These are phyloP conservation scores for Dusona sp. DNA, from an alignment of 2,888 invertebrate genomes.

Conservation along the genomic window DNA sequence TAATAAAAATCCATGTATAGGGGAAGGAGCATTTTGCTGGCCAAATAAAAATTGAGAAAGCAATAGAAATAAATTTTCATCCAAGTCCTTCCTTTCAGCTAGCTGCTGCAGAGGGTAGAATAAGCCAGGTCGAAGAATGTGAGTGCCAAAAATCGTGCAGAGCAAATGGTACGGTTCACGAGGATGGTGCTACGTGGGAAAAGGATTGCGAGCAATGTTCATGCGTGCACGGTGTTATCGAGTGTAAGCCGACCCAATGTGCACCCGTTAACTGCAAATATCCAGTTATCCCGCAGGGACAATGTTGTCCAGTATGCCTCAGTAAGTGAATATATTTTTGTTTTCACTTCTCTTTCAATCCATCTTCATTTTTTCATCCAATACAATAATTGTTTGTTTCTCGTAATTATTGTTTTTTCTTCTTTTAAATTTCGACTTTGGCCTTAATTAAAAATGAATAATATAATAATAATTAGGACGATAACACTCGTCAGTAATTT, in stretches of 20 bases:
- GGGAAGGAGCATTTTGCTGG: neutral
- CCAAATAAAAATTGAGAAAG: neutral
- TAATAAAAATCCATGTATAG: neutral
- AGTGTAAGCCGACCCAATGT: slow-evolving; percentile 94
- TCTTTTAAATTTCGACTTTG: neutral
- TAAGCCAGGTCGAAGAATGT: slow-evolving; percentile 93
- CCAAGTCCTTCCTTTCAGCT: slow-evolving; percentile 87
- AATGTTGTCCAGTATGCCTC: slow-evolving; percentile 94
- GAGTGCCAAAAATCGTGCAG: slow-evolving; percentile 96
- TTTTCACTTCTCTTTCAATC: slow-evolving; percentile 13
- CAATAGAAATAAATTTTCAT: slow-evolving; percentile 71
- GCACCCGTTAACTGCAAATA: slow-evolving; percentile 91
- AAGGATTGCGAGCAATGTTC: slow-evolving; percentile 94
- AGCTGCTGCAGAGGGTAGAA: slow-evolving; percentile 91
- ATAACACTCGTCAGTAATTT: neutral
- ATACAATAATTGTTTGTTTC: no score
- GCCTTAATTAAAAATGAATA: neutral
- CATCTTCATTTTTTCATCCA: neutral
- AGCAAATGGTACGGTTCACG: slow-evolving; percentile 92
- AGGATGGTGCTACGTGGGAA: slow-evolving; percentile 94
- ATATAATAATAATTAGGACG: neutral
- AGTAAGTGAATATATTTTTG: slow-evolving; percentile 88
- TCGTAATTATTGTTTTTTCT: neutral
- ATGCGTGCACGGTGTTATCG: slow-evolving; percentile 94
- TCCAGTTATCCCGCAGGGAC: slow-evolving; percentile 91